A percentile compares a stretch with the other conserved stretches of the same genome.
These are phyloP conservation scores for Gallinago undulata DNA, from an alignment of 2,113 vertebrate species.

Conservation along the genomic window DNA sequence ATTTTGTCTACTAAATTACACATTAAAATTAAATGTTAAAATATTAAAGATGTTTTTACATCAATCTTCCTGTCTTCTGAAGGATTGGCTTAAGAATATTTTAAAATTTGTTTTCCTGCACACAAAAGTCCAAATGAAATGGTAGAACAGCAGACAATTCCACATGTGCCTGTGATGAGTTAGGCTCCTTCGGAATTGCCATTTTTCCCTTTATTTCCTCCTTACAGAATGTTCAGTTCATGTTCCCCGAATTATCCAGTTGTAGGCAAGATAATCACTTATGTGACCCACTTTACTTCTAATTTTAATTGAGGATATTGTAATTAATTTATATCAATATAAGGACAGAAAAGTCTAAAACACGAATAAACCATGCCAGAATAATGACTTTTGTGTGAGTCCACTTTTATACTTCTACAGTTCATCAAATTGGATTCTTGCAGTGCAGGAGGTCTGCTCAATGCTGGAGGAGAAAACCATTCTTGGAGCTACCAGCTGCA, in stretches of 20 bases:
- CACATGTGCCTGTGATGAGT: not conserved
- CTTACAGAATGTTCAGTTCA: not conserved
- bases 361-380: not conserved
- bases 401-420: not conserved
- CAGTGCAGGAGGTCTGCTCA: not conserved
- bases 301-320: not conserved
- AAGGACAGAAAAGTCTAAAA: not conserved
- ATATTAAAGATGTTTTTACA: not conserved
- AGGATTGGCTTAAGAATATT: not conserved
- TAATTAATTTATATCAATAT: not conserved
- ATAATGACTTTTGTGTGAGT: not conserved
- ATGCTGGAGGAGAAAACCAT: not conserved
- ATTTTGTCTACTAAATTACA: not conserved
- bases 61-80: not conserved
- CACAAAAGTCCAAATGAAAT: not conserved
- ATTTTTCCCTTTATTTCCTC: not conserved
- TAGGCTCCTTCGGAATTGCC: not conserved
- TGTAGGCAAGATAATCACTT: not conserved
- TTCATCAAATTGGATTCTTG: not conserved
- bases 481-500: not conserved
- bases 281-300: not conserved
- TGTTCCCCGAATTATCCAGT: not conserved
- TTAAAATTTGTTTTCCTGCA: not conserved
- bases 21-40: not conserved
- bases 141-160: not conserved